Base-by-base conservation (phyloP, 2,797 vertebrate species). In the Scyliorhinus canicula region DNA sequence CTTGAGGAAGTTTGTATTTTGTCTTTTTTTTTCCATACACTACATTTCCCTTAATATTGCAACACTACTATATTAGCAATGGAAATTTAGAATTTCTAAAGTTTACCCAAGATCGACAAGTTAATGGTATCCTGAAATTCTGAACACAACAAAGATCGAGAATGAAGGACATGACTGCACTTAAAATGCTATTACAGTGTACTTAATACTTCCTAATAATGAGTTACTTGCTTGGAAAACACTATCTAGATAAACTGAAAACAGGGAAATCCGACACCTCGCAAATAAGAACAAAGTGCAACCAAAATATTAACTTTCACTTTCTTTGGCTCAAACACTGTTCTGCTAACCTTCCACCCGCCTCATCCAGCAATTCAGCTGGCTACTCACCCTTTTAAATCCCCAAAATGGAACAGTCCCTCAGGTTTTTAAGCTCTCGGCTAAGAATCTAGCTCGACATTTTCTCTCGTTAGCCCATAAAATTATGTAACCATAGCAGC, bases 401-500 rank as follows among this genome's bases (percentile, higher is more conserved):
- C 50, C 14, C n/a, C 93, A 94, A 14, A 24, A n/a, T 35, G 31
- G 26, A 94, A 19, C 26, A 55, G 65, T 52, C 28, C 26, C 50
- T 74, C 19, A 94, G 47, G 50, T 50, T 47, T 71, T 69, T 50
- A 44, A 50, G 31, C 26, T 8, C 26, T n/a, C 31, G 52, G 55
- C 44, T 31, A 94, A 55, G 69, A 52, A 94, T 21, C 40, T 94
- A 47, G 47, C 47, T 5, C 14, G 91, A 44, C 60, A 69, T 69
- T 50, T 93, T 69, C n/a, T 91, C 65, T 69, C 7, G 67, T 65
- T 63, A n/a, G n/a, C 65, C 60, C 24, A 65, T 65, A 24, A 91
- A 63, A 40, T 65, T 26, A 44, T 65, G 60, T 74, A 74, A 94
- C 93, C 93, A 94, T 94, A 74, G 93, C 93, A 74, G 47, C 93